These are phyloP conservation scores for Dasyprocta punctata DNA, from an alignment of 2,113 vertebrate genomes.

Conservation along the genomic window DNA sequence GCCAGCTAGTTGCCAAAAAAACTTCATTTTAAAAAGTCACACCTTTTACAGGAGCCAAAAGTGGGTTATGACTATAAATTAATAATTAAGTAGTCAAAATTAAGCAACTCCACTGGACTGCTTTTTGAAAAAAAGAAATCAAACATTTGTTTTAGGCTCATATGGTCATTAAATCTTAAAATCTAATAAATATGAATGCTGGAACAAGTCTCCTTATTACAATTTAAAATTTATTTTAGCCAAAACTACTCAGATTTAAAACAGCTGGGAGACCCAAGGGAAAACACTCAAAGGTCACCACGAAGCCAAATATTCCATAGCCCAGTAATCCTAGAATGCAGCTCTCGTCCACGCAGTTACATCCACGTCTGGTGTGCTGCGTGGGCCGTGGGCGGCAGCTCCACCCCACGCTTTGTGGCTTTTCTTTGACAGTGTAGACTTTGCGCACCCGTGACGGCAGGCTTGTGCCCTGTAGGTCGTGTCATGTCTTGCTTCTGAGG, in stretches of 20 bases:
- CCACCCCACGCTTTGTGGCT: not conserved
- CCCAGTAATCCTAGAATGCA: constrained; percentile 45
- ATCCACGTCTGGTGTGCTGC: constrained; percentile 35
- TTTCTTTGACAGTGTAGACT: not conserved
- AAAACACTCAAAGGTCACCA: constrained; percentile 65
- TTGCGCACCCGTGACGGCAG: not conserved
- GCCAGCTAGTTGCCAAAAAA: not conserved
- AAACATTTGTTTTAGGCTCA: constrained; percentile 69
- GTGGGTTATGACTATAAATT: constrained; percentile 46
- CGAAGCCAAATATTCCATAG: constrained; percentile 18
- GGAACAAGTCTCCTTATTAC: constrained; percentile 82
- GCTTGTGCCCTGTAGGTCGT: not conserved
- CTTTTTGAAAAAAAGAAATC: constrained; percentile 58
- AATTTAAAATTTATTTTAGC: constrained; percentile 75
- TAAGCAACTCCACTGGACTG: constrained; percentile 18
- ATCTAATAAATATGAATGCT: constrained; percentile 83
- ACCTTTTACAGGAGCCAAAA: constrained; percentile 20
- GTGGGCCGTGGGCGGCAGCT: constrained; percentile 58
- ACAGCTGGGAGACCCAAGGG: constrained; percentile 46
- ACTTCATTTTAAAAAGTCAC: constrained; percentile 39
- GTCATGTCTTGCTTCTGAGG: not conserved
- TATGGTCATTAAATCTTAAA: constrained; percentile 88
- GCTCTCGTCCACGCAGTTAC: not conserved
- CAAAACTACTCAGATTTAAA: constrained; percentile 69
- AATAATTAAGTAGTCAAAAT: constrained; percentile 70